These are phyloP conservation scores for Microlaimidae sp. DNA, from an alignment of 2,888 invertebrate species.

Conservation along the genomic window DNA sequence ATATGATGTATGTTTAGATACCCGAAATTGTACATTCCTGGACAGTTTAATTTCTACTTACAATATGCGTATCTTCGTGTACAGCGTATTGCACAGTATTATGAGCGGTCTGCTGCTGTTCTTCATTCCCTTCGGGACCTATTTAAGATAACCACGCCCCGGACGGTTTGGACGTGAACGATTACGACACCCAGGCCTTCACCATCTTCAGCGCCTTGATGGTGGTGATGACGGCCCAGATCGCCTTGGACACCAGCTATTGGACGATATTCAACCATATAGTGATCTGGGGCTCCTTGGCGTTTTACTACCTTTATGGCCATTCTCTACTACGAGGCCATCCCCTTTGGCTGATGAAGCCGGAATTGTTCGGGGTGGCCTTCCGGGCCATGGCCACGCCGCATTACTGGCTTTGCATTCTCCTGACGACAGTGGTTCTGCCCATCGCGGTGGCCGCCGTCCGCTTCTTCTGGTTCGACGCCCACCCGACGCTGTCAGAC, in stretches of 20 bases:
- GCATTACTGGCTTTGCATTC: constrained; percentile 33
- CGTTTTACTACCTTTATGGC: constrained; percentile 84
- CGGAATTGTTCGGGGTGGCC: constrained; percentile 24
- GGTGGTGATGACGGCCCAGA: constrained; percentile 90
- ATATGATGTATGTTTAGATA: too few species aligned
- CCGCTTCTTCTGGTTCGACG: constrained; percentile 80
- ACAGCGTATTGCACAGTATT: constrained; percentile 87
- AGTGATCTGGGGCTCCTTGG: constrained; percentile 87
- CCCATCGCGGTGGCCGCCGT: constrained; percentile 42
- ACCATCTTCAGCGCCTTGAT: constrained; percentile 88
- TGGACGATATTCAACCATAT: constrained; percentile 96
- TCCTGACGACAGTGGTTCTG: constrained; percentile 27
- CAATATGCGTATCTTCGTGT: constrained; percentile 70
- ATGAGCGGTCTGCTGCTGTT: constrained; percentile 87
- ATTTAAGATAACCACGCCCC: constrained; percentile 44
- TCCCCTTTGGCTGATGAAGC: constrained; percentile 33
- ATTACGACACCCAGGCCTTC: constrained; percentile 84
- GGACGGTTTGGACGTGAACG: constrained; percentile 69
- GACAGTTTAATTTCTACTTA: constrained; percentile 80
- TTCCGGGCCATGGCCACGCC: constrained; percentile 27
- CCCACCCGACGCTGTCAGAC: constrained; percentile 76
- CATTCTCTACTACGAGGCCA: constrained; percentile 71
- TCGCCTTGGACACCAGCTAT: constrained; percentile 88
- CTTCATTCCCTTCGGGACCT: constrained; percentile 63
- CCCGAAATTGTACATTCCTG: constrained; percentile 87